A percentile compares a stretch with the other conserved stretches of the same genome.
These are phyloP conservation scores for Alethe castanea DNA, from an alignment of 2,113 vertebrate genomes.

Conservation along the genomic window DNA sequence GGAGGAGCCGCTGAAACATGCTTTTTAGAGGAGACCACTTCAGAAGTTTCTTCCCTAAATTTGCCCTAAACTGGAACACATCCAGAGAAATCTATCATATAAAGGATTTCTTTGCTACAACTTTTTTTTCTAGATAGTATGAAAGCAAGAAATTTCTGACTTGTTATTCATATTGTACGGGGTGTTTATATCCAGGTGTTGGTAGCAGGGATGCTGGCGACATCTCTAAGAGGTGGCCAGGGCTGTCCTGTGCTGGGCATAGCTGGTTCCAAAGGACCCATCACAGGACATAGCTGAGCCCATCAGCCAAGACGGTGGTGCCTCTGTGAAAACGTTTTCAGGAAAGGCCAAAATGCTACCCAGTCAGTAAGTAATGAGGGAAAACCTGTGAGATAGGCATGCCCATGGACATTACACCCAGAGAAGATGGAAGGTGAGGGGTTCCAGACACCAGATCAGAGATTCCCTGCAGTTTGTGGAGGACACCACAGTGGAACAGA, in stretches of 20 bases:
- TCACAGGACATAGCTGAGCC: background rate
- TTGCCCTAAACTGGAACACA: background rate
- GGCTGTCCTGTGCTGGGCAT: background rate
- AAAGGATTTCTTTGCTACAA: background rate
- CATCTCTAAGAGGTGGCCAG: background rate
- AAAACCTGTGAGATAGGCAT: background rate
- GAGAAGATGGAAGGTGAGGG: background rate
- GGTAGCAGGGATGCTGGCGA: background rate
- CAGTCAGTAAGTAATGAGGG: background rate
- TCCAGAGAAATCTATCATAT: background rate
- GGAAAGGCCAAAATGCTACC: background rate
- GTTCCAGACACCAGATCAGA: background rate
- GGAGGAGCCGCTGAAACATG: background rate
- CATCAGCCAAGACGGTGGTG: background rate
- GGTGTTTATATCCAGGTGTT: background rate
- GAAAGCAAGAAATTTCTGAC: background rate
- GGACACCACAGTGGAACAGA: background rate
- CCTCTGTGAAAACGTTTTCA: background rate
- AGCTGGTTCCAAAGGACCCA: background rate
- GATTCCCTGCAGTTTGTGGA: background rate
- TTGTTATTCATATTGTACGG: background rate
- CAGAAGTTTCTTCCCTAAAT: background rate
- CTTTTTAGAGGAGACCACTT: background rate
- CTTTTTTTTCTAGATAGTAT: background rate
- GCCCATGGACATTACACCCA: accelerated